Evolutionary conservation across 92 coral and sea anemone species (phyloP), one percentile per base, ranked within the genome.

Genomic region (Umimayanthus chanpuru): DNA sequence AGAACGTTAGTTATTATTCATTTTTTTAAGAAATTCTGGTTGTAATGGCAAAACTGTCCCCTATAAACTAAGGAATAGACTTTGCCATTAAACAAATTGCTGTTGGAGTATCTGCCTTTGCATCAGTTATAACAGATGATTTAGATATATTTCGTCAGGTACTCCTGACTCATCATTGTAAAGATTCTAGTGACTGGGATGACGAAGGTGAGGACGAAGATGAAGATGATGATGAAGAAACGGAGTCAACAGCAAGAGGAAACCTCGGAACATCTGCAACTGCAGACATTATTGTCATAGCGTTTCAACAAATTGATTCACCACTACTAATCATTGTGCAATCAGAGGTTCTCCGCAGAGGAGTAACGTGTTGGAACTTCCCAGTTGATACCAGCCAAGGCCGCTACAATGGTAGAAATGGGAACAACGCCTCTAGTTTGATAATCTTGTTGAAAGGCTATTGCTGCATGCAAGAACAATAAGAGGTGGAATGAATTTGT

Each of bases 1-100:
- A 32, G 36, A 32, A 32, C 36, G 36, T 32, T 32, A 32, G 1
- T 32, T 32, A 32, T 32, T 32, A 32, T 32, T 32, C 36, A 0
- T 32, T 32, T 32, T 32, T 32, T 32, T 32, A 32, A 32, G 36
- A 32, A 32, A 32, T 32, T 32, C 36, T 32, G 49, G 94, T 93
- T 40, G 29, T 93, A 29, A 77, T 7, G 55, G 94, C 91, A 44
- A 93, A 89, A 86, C 77, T 91, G 18, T 90, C 93, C 77, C 90
- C 92, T n/a, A 10, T 88, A 16, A 39, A 71, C 84, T 87, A 85
- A 10, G 97, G 93, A 2, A 76, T 30, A 71, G 90, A 94, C 56
- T 94, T 94, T 68, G 97, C 97, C 28, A 82, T 90, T 90, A 85
- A 77, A 73, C 93, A 94, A 73, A 81, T 89, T 6, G 91, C 88